A percentile compares a stretch with the other conserved stretches of the same genome.
Conservation (phyloP, 2,888 invertebrate genomes). For the Calephelis perditalis region DNA sequence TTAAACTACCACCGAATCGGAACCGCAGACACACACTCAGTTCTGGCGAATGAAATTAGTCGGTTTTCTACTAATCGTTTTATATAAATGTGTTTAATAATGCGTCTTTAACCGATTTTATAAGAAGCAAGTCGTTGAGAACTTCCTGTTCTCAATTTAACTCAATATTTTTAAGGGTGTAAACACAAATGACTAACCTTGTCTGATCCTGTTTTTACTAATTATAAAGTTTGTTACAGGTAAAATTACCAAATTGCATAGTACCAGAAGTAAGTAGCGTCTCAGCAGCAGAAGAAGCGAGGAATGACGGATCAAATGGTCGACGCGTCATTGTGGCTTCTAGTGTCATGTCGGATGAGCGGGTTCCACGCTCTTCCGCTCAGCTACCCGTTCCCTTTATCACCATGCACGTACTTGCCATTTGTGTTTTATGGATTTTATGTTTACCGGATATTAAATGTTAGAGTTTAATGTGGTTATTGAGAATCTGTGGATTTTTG, state of each 20-base stretch:
- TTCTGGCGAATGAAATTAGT: too few species aligned
- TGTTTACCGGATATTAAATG: not conserved
- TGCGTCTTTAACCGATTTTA: too few species aligned
- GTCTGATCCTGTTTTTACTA: too few species aligned
- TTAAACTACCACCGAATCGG: too few species aligned
- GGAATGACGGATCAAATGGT: constrained; percentile 60
- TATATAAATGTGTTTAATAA: too few species aligned
- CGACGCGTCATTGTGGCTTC: constrained; percentile 81
- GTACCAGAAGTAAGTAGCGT: constrained; percentile 73
- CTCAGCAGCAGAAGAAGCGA: constrained; percentile 54
- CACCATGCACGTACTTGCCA: not conserved
- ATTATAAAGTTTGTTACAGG: constrained; percentile 35
- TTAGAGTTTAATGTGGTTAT: not conserved
- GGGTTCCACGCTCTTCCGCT: constrained; percentile 54
- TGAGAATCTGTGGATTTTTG: not conserved
- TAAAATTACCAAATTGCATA: constrained; percentile 62
- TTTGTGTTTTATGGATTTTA: not conserved
- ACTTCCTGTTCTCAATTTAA: too few species aligned
- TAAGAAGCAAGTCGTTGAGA: too few species aligned
- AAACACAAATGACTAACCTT: too few species aligned
- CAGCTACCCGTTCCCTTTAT: constrained; percentile 37
- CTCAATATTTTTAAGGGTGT: too few species aligned
- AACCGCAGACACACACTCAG: too few species aligned
- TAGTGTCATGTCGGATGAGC: constrained; percentile 82
- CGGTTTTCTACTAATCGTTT: too few species aligned